Conservation (phyloP, 2,888 invertebrate species). For the Cheilosia impressa region DNA sequence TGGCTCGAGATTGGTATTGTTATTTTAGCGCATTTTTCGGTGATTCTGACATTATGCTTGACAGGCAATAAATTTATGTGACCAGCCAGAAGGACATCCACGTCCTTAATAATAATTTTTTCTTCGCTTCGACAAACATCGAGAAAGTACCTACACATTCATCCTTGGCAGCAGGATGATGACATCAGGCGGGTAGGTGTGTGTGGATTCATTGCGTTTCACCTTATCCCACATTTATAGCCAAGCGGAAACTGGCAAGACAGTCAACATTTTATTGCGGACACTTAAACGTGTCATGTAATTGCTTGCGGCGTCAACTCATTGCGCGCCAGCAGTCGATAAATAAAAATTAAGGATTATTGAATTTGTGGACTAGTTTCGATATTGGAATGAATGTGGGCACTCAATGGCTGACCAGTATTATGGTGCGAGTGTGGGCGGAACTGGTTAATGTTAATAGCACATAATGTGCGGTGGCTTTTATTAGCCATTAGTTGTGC, state of each 20-base stretch:
- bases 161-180: too few species aligned
- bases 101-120: not conserved
- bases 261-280: constrained; percentile 17
- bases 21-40: constrained; percentile 24
- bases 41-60: constrained; percentile 31
- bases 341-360: constrained; percentile 26
- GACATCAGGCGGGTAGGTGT: constrained; percentile 5
- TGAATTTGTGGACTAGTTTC: constrained; percentile 6
- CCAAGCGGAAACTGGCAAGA: constrained; percentile 17
- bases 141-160: constrained; percentile 14
- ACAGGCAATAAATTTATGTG: constrained; percentile 38
- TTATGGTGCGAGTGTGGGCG: not conserved
- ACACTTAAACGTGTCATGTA: constrained; percentile 15
- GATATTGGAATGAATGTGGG: constrained; percentile 1
- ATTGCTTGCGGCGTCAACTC: not conserved
- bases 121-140: constrained; percentile 17
- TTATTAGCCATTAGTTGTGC: too few species aligned
- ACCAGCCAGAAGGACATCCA: not conserved
- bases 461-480: too few species aligned
- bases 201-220: not conserved
- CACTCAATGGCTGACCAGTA: constrained; percentile 9
- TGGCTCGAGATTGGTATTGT: constrained; percentile 32
- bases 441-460: too few species aligned
- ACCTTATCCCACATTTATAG: not conserved
- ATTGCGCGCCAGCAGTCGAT: not conserved